Base-by-base conservation (phyloP, 2,888 invertebrate genomes). In the Spodoptera picta region DNA sequence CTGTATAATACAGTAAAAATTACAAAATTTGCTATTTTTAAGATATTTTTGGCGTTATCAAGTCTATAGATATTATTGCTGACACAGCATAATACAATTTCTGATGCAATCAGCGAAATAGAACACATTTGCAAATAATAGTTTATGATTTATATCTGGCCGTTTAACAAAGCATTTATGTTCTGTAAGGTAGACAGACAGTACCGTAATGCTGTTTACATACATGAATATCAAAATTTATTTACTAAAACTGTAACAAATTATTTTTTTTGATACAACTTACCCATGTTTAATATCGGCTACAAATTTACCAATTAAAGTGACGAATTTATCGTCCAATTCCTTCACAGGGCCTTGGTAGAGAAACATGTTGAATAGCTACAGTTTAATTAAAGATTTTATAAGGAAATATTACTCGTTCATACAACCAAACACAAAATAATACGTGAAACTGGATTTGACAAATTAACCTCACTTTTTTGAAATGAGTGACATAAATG, bases 241-340 rank as follows among this genome's bases (percentile, higher is more conserved):
- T 4, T 0, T 0, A 14, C 14, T 4, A 50, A 9, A 64, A 50
- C 3, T 12, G 10, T 7, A 12, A 11, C n/a, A 47, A n/a, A 51
- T n/a, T 24, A 10, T 14, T 59, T 67, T 14, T 58, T 61, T 46
- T 41, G 23, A 31, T 19, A 68, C 64, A 60, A 81, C 90, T 73
- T 81, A 94, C 94, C 92, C 90, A 76, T 69, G 79, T 62, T 54
- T 81, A 0, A 80, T 82, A 54, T 92, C 86, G 0, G 90, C 84
- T 0, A 92, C 86, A 63, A 92, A 92, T 84, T 90, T 91, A 2
- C 89, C 89, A 43, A 92, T 83, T 46, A 85, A 73, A 47, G 85
- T 86, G 1, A 86, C 74, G 54, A 87, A 83, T 75, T 90, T 91
- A 23, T 88, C 88, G 19, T 91, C 90, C 41, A 92, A 78, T 47